Conservation (phyloP, 2,888 invertebrate species). For the Busseola fusca region DNA sequence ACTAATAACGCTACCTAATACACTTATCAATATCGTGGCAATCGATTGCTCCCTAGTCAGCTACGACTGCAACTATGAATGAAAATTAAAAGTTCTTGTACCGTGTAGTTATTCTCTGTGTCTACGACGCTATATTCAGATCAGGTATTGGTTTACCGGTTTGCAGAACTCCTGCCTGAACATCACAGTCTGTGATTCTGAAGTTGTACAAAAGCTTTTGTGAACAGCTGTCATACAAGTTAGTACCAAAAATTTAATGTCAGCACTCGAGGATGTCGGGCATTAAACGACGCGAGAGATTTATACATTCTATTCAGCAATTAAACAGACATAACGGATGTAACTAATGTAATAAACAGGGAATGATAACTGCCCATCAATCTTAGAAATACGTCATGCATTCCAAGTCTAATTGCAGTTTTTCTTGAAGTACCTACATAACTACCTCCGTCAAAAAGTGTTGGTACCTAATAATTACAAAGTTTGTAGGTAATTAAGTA, state of each 20-base stretch:
- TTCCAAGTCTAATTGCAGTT: slow-evolving; percentile 21
- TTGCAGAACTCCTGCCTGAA: not conserved
- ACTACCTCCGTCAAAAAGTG: too few relatives aligned
- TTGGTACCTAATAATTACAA: too few relatives aligned
- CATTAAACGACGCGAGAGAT: slow-evolving; percentile 36
- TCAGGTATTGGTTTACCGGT: not conserved
- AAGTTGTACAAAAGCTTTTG: slow-evolving; percentile 12
- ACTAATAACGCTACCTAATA: slow-evolving; percentile 34
- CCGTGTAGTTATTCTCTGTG: not conserved
- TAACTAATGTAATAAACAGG: slow-evolving; percentile 48
- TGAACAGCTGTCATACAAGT: slow-evolving; percentile 12
- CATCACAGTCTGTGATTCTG: not conserved
- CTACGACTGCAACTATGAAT: not conserved
- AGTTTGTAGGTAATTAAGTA: not conserved
- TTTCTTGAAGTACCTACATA: not conserved
- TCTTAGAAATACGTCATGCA: slow-evolving; percentile 14
- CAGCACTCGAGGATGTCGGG: slow-evolving; percentile 32
- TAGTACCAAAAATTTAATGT: slow-evolving; percentile 31
- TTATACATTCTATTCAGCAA: slow-evolving; percentile 50
- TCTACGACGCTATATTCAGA: not conserved
- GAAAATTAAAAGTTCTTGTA: slow-evolving; percentile 1
- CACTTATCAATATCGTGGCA: slow-evolving; percentile 23
- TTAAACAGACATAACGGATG: slow-evolving; percentile 54
- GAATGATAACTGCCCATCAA: slow-evolving; percentile 33
- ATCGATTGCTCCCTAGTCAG: not conserved